phyloP scores from a whole-genome alignment of 2,113 vertebrate genomes.

The Engystomops pustulosus region DNA sequence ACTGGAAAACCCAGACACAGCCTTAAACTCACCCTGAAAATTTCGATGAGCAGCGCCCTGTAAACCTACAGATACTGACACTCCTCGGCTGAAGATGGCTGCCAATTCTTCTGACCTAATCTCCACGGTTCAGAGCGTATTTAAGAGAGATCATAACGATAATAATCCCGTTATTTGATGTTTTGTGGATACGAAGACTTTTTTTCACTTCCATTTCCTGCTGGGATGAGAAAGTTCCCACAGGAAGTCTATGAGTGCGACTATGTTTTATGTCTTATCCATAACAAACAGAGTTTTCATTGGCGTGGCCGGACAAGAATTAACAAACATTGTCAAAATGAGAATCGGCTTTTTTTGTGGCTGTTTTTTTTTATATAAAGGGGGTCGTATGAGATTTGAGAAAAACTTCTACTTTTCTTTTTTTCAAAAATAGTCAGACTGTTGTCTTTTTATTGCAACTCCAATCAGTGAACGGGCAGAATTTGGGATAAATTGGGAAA shows the following conservation, averaged over 20 bases:
- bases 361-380: background rate
- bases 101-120: background rate
- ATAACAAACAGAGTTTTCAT: conserved; percentile 44
- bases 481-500: no score
- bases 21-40: no score
- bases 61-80: background rate
- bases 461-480: no score
- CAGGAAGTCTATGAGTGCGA: conserved; percentile 40
- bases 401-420: background rate
- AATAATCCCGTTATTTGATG: conserved; percentile 1
- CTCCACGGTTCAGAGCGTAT: background rate
- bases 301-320: background rate
- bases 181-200: conserved; percentile 14
- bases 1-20: no score
- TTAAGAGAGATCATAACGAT: background rate
- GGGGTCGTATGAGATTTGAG: no score
- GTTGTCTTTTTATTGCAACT: no score
- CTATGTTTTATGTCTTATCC: conserved; percentile 47
- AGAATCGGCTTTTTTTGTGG: background rate
- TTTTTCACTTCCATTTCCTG: conserved; percentile 46
- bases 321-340: background rate
- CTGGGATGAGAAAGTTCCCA: conserved; percentile 49
- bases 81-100: background rate
- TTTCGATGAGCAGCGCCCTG: no score
- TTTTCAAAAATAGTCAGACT: background rate